Percentiles rank a stretch among this genome's conserved stretches.
Conservation (phyloP, 1,140 invertebrate genomes). For the Pseudachorutes palmiensis region DNA sequence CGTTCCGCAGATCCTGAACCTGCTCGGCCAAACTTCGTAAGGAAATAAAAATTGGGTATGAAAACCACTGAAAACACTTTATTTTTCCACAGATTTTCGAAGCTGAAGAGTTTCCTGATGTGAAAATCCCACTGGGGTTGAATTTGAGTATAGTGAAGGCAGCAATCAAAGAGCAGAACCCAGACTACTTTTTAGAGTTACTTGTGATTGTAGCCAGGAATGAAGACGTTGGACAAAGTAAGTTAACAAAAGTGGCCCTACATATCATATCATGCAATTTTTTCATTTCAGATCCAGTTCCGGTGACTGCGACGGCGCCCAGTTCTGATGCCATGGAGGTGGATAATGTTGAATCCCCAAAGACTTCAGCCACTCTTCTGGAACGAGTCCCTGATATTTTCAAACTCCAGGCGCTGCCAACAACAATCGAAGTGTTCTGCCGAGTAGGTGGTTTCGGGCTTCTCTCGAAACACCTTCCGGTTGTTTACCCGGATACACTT, state of each 20-base stretch:
- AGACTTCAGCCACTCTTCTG: background rate
- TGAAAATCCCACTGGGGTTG: slow-evolving; percentile 24
- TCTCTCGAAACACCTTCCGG: slow-evolving; percentile 72
- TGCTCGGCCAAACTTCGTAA: background rate
- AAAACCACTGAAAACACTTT: no score
- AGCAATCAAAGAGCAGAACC: slow-evolving; percentile 28
- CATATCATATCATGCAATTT: background rate
- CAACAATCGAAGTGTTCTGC: slow-evolving; percentile 71
- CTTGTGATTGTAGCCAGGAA: slow-evolving; percentile 25
- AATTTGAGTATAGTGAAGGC: slow-evolving; percentile 28
- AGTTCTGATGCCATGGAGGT: background rate
- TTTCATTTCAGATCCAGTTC: slow-evolving; percentile 11
- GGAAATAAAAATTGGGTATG: no score
- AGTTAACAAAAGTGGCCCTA: background rate
- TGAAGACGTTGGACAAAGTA: slow-evolving; percentile 11
- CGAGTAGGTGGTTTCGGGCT: slow-evolving; percentile 75
- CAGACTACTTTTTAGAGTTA: slow-evolving; percentile 28
- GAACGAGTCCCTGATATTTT: slow-evolving; percentile 31
- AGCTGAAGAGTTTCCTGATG: slow-evolving; percentile 35
- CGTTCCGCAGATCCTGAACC: background rate
- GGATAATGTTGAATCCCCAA: background rate
- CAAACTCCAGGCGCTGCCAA: slow-evolving; percentile 46
- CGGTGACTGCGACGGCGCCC: background rate
- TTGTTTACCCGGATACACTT: slow-evolving; percentile 71
- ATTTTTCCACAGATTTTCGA: slow-evolving; percentile 33